These are phyloP conservation scores for Drosophila obscura DNA, from an alignment of 1,140 invertebrate species.

Conservation along the genomic window DNA sequence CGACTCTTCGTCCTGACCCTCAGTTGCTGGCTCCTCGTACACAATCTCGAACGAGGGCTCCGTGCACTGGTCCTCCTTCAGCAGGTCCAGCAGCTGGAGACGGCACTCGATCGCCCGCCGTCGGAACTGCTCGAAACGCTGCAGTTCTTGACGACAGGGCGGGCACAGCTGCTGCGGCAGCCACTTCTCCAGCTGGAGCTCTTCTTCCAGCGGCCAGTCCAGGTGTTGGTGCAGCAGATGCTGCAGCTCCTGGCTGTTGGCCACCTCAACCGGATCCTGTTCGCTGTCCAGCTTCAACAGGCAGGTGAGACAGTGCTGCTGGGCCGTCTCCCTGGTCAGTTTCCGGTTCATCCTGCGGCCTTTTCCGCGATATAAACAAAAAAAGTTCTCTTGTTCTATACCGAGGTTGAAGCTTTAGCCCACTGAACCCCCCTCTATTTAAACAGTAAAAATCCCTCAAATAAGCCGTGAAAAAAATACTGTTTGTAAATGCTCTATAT, in stretches of 20 bases:
- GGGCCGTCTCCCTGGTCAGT: conserved; percentile 30
- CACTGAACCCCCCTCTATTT: no score
- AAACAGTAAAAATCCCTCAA: no score
- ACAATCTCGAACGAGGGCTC: conserved; percentile 57
- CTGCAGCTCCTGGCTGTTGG: conserved; percentile 30
- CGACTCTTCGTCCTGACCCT: neutral
- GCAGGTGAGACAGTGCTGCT: conserved; percentile 59
- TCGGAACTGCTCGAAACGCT: conserved; percentile 42
- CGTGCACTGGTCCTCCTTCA: conserved; percentile 3
- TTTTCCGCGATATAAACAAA: no score
- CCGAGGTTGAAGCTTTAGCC: no score
- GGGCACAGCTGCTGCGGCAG: conserved; percentile 46
- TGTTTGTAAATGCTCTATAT: no score
- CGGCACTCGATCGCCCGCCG: conserved; percentile 35
- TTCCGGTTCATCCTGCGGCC: conserved; percentile 5
- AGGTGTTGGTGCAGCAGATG: conserved; percentile 25
- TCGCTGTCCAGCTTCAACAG: conserved; percentile 42
- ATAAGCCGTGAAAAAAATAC: no score
- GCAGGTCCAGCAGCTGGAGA: conserved; percentile 30
- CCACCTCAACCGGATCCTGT: neutral
- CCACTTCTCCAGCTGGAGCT: conserved; percentile 7
- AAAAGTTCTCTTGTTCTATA: no score
- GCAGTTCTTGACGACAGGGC: conserved; percentile 32
- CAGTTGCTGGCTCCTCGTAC: conserved; percentile 24
- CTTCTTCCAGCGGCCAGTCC: conserved; percentile 9